Evolutionary conservation across 2,888 invertebrate genomes (phyloP), one percentile per base, ranked within the genome.

Genomic region (Andricus quercusramuli): DNA sequence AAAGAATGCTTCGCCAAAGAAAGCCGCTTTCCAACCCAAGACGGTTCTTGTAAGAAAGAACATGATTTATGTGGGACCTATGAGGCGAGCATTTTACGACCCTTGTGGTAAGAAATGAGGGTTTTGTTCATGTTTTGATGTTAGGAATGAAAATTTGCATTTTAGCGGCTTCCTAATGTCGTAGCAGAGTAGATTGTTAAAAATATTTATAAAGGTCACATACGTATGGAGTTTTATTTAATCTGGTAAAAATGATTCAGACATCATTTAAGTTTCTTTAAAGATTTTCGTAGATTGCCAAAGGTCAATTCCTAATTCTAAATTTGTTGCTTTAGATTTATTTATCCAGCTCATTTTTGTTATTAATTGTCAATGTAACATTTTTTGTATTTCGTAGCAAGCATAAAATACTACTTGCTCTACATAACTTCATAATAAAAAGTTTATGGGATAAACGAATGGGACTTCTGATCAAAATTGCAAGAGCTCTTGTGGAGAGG

Each of bases 401-500:
- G 0, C 1, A 2, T 20, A 51, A 20, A 51, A 51, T 51, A 20
- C 9, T 51, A 20, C 1, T 20, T 13, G 8, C 8, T 62, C 6
- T 17, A 17, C 11, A 22, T 64, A 64, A 64, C 17, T 64, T 29
- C 3, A 25, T 1, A 29, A 62, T 1, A 1, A 25, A 6, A 6
- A 3, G 17, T 29, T 6, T 0, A n/a, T 9, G 11, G 1, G 1
- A 59, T 59, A 22, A 59, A 22, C 11, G 9, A n/a, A 59, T 47
- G 47, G 6, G 15, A 59, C 22, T 29, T 25, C 59, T 59, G 59
- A 22, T 59, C 3, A 59, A 86, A 85, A 83, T 80, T 78, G 62
- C 80, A 62, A 70, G 74, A 77, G 83, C 83, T 85, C 84, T 68
- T 25, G 47, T 47, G 13, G 25, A 47, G 86, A 84, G 86, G 86